A percentile compares a stretch with the other conserved stretches of the same genome.
Evolutionary conservation across 2,888 invertebrate species (phyloP).

Genomic region (Zootermopsis nevadensis): DNA sequence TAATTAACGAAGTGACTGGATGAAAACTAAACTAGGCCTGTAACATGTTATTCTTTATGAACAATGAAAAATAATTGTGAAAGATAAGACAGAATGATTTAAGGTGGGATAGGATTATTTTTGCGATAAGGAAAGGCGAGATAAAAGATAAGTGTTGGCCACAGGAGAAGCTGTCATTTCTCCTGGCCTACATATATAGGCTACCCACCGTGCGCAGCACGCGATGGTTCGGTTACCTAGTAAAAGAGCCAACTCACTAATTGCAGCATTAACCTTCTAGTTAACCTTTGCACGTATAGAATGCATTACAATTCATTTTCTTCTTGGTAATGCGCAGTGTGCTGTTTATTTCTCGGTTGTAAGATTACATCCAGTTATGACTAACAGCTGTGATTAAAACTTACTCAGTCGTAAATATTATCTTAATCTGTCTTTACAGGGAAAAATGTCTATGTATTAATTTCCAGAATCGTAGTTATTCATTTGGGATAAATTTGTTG

Average conservation of each 20-base stretch:
- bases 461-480: too few relatives aligned
- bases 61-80: background rate
- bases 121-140: background rate
- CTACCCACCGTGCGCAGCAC: background rate
- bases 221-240: background rate
- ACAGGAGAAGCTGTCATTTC: background rate
- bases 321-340: too few relatives aligned
- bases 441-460: too few relatives aligned
- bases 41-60: background rate
- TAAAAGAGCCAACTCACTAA: background rate
- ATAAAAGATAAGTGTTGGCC: background rate
- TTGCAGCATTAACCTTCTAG: constrained; percentile 11
- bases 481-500: too few relatives aligned
- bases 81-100: background rate
- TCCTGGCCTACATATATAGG: background rate
- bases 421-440: too few relatives aligned
- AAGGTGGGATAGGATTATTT: background rate
- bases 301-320: too few relatives aligned
- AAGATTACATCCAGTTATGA: too few relatives aligned
- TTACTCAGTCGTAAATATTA: too few relatives aligned
- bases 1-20: too few relatives aligned
- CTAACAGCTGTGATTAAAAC: too few relatives aligned
- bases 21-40: too few relatives aligned
- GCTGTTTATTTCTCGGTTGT: too few relatives aligned
- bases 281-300: background rate